Evolutionary conservation across 2,797 vertebrate genomes (phyloP), one percentile per base, ranked within the genome.

Genomic region (Neomorphus geoffroyi): DNA sequence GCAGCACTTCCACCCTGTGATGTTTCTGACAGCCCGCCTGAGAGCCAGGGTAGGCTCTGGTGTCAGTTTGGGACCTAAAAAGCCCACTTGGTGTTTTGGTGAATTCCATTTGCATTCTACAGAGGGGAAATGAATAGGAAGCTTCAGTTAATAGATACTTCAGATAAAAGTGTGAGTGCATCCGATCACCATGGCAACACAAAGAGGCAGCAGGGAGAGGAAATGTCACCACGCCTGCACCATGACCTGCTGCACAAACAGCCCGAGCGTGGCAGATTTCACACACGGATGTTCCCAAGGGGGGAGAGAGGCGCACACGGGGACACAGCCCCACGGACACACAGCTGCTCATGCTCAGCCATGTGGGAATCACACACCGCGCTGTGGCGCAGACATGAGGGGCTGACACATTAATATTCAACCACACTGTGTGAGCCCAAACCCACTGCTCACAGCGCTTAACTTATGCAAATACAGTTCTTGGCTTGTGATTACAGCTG

Each of bases 151-250:
- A 97, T 95, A 90, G 94, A 94, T 86, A 88, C 97, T 97, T 93
- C 92, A 95, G 84, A 90, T 92, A 71, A 95, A 84, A 96, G 85
- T 56, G 82, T 2, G 18, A 86, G 92, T 88, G 89, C 89, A 94
- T 96, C 95, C 58, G 27, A 95, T 97, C 96, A 90, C 97, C 97
- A 98, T 97, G 90, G 95, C 97, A 96, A 97, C 97, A 37, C 3
- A 70, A 67, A 50, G 90, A 92, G 69, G 62, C 88, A 39, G 80
- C 66, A 2, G 73, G 86, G 91, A 94, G 92, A 91, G 92, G 92
- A 94, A 88, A 96, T 80, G 86, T 88, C 81, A 78, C 84, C 18
- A 41, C 73, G 84, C 8, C 80, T 85, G 90, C 33, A 80, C 95
- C 90, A 74, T 79, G 94, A 95, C 95, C 94, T n/a, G 81, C 85